Base-by-base conservation (phyloP, 1,140 invertebrate species). In the Thalassaphorura encarpata region DNA sequence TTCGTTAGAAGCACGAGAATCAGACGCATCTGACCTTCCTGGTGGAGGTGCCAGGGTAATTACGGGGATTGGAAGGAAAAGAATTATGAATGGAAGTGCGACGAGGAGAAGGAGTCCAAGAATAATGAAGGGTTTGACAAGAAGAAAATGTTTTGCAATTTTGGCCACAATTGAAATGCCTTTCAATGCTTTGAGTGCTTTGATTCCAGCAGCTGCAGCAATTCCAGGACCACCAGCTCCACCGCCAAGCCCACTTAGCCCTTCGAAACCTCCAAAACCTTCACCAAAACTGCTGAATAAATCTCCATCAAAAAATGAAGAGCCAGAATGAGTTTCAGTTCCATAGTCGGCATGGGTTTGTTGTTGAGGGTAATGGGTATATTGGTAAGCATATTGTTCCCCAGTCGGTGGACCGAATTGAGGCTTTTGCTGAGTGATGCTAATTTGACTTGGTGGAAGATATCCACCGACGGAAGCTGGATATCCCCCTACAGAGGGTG, bases 11-110 rank as follows among this genome's bases (percentile, higher is more conserved):
- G 6, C 48, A 51, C 11, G 15, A 31, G 48, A 3, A 3, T 36
- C 28, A 40, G 16, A 6, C 39, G 4, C 15, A 24, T 11, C 43
- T 39, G 24, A 3, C 52, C 29, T 21, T 13, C 29, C 29, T n/a
- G 16, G 4, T 33, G 48, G 48, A 33, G 6, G 52, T 43, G 3
- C 8, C 5, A 64, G 53, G 16, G 63, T 60, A 24, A 65, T 54
- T 28, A 65, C 58, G 4, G 63, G 63, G 39, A 65, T 54, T 27
- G 63, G 63, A 2, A 65, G 27, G 33, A 65, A 56, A 15, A 65
- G 43, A 28, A 58, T 11, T 1, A 62, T 26, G 16, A 62, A 6
- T 6, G 63, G 63, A 40, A 65, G 26, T 1, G 43, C 50, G n/a
- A 65, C 19, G 16, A 65, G 48, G 23, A 62, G 26, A 1, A 62